Conservation (phyloP, 2,888 invertebrate genomes). For the Leptinotarsa rubiginosa region DNA sequence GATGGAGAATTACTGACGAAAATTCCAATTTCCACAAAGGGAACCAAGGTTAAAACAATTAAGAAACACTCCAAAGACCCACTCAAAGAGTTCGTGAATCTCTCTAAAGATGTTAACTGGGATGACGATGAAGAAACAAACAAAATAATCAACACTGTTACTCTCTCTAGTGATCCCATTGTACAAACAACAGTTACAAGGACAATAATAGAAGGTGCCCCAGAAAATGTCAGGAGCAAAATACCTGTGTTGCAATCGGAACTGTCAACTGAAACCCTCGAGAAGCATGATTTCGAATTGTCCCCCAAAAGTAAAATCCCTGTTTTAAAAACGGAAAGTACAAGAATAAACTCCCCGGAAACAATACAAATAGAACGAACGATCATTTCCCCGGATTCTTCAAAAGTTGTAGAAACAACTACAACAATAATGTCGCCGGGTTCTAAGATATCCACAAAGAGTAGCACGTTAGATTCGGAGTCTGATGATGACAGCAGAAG, state of each 20-base stretch:
- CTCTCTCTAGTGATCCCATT: slow-evolving; percentile 55
- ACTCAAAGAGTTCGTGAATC: slow-evolving; percentile 64
- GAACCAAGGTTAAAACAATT: slow-evolving; percentile 66
- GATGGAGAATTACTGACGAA: slow-evolving; percentile 62
- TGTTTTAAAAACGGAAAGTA: slow-evolving; percentile 62
- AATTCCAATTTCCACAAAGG: slow-evolving; percentile 63
- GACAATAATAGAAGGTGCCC: slow-evolving; percentile 53
- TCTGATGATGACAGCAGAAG: slow-evolving; percentile 64
- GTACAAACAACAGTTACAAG: slow-evolving; percentile 63
- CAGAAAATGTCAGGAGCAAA: slow-evolving; percentile 52
- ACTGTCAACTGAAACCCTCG: slow-evolving; percentile 37
- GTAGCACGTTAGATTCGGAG: slow-evolving; percentile 64
- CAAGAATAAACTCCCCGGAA: slow-evolving; percentile 57
- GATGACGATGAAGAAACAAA: slow-evolving; percentile 58
- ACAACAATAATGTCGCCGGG: slow-evolving; percentile 58
- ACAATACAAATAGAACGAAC: slow-evolving; percentile 50
- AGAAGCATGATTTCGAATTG: slow-evolving; percentile 43
- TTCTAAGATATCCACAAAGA: slow-evolving; percentile 59
- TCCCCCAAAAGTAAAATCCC: slow-evolving; percentile 67
- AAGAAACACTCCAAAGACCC: slow-evolving; percentile 68
- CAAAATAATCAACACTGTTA: slow-evolving; percentile 48
- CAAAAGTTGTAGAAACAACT: slow-evolving; percentile 53
- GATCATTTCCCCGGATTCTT: slow-evolving; percentile 49
- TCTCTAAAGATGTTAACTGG: slow-evolving; percentile 66
- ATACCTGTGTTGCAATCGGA: slow-evolving; percentile 54